A percentile compares a stretch with the other conserved stretches of the same genome.
Conservation (phyloP, 1,140 invertebrate species). For the Stenopsyche tienmushanensis region DNA sequence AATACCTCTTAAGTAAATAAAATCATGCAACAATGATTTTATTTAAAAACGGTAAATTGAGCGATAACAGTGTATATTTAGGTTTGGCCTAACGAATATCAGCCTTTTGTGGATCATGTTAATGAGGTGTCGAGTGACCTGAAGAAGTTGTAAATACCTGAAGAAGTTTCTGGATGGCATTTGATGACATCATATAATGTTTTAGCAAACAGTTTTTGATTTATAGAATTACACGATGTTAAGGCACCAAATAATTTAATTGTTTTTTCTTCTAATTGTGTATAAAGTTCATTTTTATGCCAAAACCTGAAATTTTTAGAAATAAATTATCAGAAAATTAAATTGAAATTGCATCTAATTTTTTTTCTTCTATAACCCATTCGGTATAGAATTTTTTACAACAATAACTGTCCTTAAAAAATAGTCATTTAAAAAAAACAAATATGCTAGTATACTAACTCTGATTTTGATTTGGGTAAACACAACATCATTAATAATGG, state of each 20-base stretch:
- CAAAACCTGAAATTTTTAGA: slow-evolving; percentile 1
- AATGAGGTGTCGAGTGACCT: no score
- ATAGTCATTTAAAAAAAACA: no score
- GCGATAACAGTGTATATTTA: no score
- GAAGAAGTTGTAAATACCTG: slow-evolving; percentile 28
- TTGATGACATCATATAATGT: slow-evolving; percentile 68
- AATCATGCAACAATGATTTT: no score
- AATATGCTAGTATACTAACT: slow-evolving; percentile 44
- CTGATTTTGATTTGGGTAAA: slow-evolving; percentile 55
- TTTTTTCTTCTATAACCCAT: not conserved
- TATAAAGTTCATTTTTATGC: slow-evolving; percentile 56
- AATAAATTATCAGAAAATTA: not conserved
- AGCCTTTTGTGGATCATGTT: no score
- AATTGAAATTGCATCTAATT: not conserved
- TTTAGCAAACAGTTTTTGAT: slow-evolving; percentile 80
- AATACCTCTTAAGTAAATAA: no score
- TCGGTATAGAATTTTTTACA: slow-evolving; percentile 41
- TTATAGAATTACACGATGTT: slow-evolving; percentile 80
- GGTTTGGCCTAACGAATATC: no score
- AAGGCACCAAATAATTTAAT: slow-evolving; percentile 76
- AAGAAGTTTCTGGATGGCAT: slow-evolving; percentile 31
- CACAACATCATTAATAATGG: slow-evolving; percentile 76
- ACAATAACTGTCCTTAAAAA: not conserved
- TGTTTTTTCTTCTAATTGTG: slow-evolving; percentile 70
- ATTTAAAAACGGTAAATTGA: no score